Percentiles rank a stretch among this genome's conserved stretches.
These are phyloP conservation scores for Sebastes reedi DNA, from an alignment of 2,797 vertebrate genomes.

Conservation along the genomic window DNA sequence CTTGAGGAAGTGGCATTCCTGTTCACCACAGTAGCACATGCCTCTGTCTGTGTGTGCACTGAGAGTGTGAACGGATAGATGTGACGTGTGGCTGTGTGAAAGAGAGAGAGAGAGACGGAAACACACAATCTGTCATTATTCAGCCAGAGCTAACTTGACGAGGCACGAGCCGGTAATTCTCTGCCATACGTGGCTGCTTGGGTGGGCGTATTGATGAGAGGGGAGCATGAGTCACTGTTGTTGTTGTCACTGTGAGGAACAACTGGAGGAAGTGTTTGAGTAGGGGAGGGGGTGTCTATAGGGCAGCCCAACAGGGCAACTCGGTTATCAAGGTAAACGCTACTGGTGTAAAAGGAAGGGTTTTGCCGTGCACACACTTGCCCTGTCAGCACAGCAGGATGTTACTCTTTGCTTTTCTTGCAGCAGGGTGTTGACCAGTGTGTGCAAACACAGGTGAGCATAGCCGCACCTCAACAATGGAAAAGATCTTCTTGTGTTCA, in stretches of 20 bases:
- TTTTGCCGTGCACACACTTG: background rate
- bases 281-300: background rate
- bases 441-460: conserved; percentile 65
- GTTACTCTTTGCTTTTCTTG: conserved; percentile 47
- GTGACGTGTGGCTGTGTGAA: background rate
- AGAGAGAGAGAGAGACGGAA: background rate
- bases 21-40: background rate
- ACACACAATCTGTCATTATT: conserved; percentile 3
- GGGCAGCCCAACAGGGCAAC: background rate
- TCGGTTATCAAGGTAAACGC: background rate
- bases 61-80: background rate
- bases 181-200: background rate
- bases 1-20: conserved; percentile 7
- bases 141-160: background rate
- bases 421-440: conserved; percentile 54
- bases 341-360: background rate
- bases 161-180: background rate
- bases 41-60: background rate
- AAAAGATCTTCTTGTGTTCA: conserved; percentile 1
- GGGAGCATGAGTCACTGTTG: conserved; percentile 61
- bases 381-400: conserved; percentile 54
- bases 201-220: conserved; percentile 14
- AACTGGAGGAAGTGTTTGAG: conserved; percentile 19
- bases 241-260: conserved; percentile 41
- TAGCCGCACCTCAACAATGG: conserved; percentile 33